Evolutionary conservation across 2,797 vertebrate genomes (phyloP).

Genomic region (Ispidina lecontei): DNA sequence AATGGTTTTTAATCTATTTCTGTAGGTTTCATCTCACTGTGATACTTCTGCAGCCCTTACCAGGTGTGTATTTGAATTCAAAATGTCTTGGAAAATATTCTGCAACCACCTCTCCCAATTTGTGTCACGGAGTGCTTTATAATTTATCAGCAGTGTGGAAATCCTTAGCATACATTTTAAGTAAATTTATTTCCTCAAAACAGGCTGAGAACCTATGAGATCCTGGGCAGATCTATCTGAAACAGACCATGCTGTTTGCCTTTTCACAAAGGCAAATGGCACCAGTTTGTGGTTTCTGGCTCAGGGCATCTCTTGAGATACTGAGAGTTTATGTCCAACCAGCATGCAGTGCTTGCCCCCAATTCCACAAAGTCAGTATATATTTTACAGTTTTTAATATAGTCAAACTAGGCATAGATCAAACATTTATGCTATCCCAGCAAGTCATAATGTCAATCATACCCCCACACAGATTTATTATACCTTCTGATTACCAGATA

Average conservation of each 20-base stretch:
- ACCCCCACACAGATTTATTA: not conserved
- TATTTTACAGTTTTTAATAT: not conserved
- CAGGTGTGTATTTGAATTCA: not conserved
- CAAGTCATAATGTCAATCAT: not conserved
- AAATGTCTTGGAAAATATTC: not conserved
- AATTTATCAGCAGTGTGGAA: not conserved
- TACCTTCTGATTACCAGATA: conserved; percentile 3
- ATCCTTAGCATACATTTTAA: not conserved
- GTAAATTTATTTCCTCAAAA: not conserved
- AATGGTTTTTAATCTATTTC: not conserved
- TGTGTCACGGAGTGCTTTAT: not conserved
- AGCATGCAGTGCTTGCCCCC: not conserved
- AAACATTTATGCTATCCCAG: not conserved
- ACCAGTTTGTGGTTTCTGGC: not conserved
- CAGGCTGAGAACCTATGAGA: not conserved
- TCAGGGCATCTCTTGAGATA: not conserved
- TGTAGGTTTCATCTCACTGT: not conserved
- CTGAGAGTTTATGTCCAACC: not conserved
- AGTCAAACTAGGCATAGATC: not conserved
- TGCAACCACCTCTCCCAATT: not conserved
- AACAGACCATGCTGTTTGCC: not conserved
- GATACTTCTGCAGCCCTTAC: not conserved
- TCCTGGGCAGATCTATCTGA: not conserved
- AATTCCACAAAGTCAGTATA: not conserved
- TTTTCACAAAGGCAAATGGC: not conserved